These are phyloP conservation scores for Pseudolaguvia tuberculata DNA, from an alignment of 2,113 vertebrate species.

Conservation along the genomic window DNA sequence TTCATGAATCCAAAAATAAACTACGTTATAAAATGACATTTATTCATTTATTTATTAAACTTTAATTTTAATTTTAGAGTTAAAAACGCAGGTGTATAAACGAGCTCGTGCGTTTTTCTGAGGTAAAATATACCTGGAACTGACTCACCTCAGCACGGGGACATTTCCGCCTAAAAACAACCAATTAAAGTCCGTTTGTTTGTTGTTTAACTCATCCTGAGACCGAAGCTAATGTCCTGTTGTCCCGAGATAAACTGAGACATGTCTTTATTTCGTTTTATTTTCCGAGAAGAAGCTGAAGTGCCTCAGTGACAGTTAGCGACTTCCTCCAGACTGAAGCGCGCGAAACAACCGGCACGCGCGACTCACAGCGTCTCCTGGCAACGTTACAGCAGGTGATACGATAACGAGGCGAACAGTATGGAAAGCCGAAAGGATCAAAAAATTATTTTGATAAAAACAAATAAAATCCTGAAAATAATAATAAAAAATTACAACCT, in stretches of 20 bases:
- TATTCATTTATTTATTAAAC: background rate
- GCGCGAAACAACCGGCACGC: conserved; percentile 59
- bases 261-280: background rate
- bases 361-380: conserved; percentile 67
- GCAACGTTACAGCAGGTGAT: conserved; percentile 60
- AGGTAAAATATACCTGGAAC: background rate
- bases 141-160: conserved; percentile 7
- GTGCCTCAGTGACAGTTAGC: conserved; percentile 62
- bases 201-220: conserved; percentile 58
- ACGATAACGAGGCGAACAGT: conserved; percentile 57
- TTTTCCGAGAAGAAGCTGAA: conserved; percentile 41
- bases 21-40: background rate
- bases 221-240: conserved; percentile 31
- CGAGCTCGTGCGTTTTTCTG: background rate
- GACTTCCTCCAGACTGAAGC: conserved; percentile 60
- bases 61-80: background rate
- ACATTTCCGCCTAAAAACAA: conserved; percentile 48
- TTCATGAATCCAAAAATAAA: background rate
- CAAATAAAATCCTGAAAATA: too few species aligned
- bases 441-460: too few species aligned
- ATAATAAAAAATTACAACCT: too few species aligned
- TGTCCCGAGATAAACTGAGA: background rate
- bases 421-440: background rate
- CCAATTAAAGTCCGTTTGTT: conserved; percentile 56
- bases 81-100: background rate